Evolutionary conservation across 2,888 invertebrate genomes (phyloP).

Genomic region (Dolichomitus sp.): DNA sequence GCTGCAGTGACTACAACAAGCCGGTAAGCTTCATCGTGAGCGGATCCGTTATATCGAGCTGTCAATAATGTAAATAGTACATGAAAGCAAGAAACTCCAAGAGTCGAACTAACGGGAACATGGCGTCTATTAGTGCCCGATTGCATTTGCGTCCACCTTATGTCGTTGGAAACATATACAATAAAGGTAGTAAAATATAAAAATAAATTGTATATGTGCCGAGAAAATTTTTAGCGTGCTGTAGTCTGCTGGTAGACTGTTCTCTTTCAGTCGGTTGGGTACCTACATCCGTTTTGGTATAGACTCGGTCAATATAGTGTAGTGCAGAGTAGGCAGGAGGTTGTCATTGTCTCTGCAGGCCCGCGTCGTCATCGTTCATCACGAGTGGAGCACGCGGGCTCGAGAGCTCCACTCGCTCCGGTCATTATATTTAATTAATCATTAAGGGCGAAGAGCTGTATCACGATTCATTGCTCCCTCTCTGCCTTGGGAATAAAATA

Average conservation of each 20-base stretch:
- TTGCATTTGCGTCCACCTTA: slow-evolving; percentile 28
- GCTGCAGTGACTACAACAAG: background rate
- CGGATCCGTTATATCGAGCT: slow-evolving; percentile 7
- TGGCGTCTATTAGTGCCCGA: slow-evolving; percentile 16
- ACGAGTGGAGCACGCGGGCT: slow-evolving; percentile 37
- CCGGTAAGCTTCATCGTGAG: slow-evolving; percentile 32
- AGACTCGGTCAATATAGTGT: background rate
- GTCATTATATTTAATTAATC: slow-evolving; percentile 85
- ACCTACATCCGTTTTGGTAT: slow-evolving; percentile 34
- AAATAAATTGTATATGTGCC: slow-evolving; percentile 4
- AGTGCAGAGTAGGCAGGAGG: slow-evolving; percentile 62
- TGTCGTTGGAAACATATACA: background rate
- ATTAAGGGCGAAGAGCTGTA: slow-evolving; percentile 77
- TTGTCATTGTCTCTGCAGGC: slow-evolving; percentile 78
- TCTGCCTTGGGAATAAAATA: slow-evolving; percentile 20
- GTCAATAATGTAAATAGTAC: slow-evolving; percentile 32
- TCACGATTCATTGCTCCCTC: slow-evolving; percentile 75
- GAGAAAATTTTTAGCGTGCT: slow-evolving; percentile 5
- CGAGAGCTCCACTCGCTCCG: slow-evolving; percentile 61
- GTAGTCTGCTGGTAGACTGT: slow-evolving; percentile 3
- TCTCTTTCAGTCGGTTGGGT: slow-evolving; percentile 16
- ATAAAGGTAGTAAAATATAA: background rate
- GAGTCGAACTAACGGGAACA: slow-evolving; percentile 44
- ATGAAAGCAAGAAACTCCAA: slow-evolving; percentile 37
- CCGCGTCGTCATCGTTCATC: slow-evolving; percentile 78